phyloP scores from a whole-genome alignment of 1,140 invertebrate genomes.

The Pentalonia nigronervosa region DNA sequence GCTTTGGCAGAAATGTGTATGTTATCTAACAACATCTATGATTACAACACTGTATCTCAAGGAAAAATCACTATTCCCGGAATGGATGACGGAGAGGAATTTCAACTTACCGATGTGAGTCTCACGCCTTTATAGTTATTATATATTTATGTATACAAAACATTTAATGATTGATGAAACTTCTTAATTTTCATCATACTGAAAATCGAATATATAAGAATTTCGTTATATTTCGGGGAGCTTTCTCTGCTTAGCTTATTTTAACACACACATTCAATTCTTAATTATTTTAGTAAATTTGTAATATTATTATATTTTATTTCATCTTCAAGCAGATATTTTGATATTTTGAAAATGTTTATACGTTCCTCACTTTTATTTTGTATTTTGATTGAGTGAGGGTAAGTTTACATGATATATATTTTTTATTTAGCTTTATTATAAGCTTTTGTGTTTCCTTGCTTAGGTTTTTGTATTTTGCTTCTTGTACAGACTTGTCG shows the following conservation, averaged over 20 bases:
- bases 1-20: conserved; percentile 66
- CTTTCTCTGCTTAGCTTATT: conserved; percentile 43
- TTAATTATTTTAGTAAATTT: background rate
- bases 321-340: background rate
- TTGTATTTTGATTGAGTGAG: conserved; percentile 53
- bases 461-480: conserved; percentile 49
- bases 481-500: conserved; percentile 37
- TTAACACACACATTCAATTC: background rate
- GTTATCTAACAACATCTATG: conserved; percentile 72
- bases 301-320: background rate
- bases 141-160: background rate
- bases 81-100: conserved; percentile 80
- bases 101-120: conserved; percentile 77
- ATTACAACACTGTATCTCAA: conserved; percentile 79
- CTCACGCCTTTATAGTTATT: conserved; percentile 16
- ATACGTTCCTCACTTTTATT: conserved; percentile 16
- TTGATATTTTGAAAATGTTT: background rate
- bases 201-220: background rate
- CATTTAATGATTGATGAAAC: background rate
- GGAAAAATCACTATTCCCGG: conserved; percentile 78
- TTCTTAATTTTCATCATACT: background rate
- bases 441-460: conserved; percentile 47
- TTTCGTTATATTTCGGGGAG: background rate
- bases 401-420: conserved; percentile 51
- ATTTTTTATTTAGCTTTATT: conserved; percentile 54